Evolutionary conservation across 2,888 invertebrate genomes (phyloP).

Genomic region (Aleiodes leptofemur): DNA sequence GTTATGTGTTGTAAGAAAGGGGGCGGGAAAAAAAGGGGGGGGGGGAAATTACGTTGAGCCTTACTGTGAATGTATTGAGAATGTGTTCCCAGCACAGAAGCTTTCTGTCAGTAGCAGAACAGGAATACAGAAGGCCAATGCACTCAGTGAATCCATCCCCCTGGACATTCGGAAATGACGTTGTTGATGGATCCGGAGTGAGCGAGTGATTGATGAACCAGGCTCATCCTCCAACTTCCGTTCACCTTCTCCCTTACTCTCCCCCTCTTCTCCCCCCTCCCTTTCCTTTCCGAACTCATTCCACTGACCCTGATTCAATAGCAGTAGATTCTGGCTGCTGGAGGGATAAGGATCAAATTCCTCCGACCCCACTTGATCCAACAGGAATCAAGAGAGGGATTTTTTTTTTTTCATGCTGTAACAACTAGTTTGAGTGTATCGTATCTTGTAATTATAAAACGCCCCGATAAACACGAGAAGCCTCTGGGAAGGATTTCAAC

Average conservation of each 20-base stretch:
- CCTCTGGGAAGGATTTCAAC: slow-evolving; percentile 44
- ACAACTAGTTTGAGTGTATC: slow-evolving; percentile 6
- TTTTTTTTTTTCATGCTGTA: background rate
- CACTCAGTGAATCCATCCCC: slow-evolving; percentile 59
- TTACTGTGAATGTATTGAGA: background rate
- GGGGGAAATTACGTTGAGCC: background rate
- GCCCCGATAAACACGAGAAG: slow-evolving; percentile 46
- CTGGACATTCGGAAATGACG: slow-evolving; percentile 70
- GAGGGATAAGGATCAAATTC: slow-evolving; percentile 5
- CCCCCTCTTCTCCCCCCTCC: slow-evolving; percentile 26
- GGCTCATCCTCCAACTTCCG: slow-evolving; percentile 49
- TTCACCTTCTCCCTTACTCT: slow-evolving; percentile 45
- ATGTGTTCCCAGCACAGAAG: slow-evolving; percentile 20
- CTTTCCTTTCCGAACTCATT: slow-evolving; percentile 18
- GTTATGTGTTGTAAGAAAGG: too few species aligned
- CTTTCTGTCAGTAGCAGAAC: slow-evolving; percentile 3
- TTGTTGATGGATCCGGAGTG: slow-evolving; percentile 68
- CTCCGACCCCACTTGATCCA: background rate
- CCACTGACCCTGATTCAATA: slow-evolving; percentile 59
- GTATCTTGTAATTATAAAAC: slow-evolving; percentile 37
- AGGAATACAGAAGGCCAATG: slow-evolving; percentile 54
- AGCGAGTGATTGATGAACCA: slow-evolving; percentile 67
- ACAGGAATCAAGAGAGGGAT: background rate
- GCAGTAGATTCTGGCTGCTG: background rate
- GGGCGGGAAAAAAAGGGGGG: background rate